Conservation (phyloP, 2,113 vertebrate genomes). For the Apodemus speciosus region DNA sequence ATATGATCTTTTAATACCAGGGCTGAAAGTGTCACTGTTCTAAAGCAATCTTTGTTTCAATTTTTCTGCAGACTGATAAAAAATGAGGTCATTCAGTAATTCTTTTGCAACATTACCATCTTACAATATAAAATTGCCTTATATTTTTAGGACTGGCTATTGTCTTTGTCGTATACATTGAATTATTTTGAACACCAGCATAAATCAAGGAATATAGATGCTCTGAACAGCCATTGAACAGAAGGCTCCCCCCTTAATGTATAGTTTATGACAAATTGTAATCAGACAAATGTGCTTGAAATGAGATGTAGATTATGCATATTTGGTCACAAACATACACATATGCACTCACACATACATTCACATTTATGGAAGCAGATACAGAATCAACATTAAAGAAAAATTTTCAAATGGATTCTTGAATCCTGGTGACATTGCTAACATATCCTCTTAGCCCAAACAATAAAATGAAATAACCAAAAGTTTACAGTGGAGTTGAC, state of each 20-base stretch:
- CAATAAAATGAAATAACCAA: not conserved
- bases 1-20: not conserved
- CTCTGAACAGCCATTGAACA: not conserved
- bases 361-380: not conserved
- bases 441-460: not conserved
- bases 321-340: not conserved
- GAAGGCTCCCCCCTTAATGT: not conserved
- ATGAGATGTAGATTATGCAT: not conserved
- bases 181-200: not conserved
- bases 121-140: slow-evolving; percentile 43
- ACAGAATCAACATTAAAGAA: not conserved
- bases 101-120: slow-evolving; percentile 33
- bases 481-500: not conserved
- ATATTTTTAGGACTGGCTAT: not conserved
- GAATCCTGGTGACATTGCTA: not conserved
- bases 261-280: not conserved
- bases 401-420: not conserved
- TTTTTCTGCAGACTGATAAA: not conserved
- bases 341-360: not conserved
- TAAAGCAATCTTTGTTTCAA: not conserved
- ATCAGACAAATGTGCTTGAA: not conserved
- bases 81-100: not conserved
- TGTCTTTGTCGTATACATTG: not conserved
- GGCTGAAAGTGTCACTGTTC: not conserved
- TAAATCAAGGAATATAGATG: not conserved